Base-by-base conservation (phyloP, 2,113 vertebrate genomes). In the Cheilinus undulatus region DNA sequence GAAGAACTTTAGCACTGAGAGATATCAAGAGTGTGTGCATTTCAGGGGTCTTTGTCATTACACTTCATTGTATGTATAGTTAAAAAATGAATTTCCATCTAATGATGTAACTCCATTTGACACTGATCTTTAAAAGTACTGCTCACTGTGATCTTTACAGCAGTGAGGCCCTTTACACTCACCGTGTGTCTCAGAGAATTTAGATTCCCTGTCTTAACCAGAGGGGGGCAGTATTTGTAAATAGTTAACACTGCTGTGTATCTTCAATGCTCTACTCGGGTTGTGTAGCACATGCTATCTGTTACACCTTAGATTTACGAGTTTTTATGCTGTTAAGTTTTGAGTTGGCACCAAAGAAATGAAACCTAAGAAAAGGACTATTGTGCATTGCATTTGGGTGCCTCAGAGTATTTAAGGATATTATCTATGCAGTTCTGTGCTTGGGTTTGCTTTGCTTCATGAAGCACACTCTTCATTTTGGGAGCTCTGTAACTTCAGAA, bases 361-460 rank as follows among this genome's bases (percentile, higher is more conserved):
- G 11, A 30, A 26, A 52, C 19, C 22, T 13, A 43, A 43, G 12
- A 62, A 22, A 32, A 19, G 36, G 49, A 63, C 61, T 32, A 28
- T 56, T 32, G 38, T 80, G 61, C 24, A 52, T 63, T 82, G 76
- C 42, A 71, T 78, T 79, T 72, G 62, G 69, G 59, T 82, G 73
- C 71, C 78, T 83, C 54, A 28, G 43, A 72, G 38, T 73, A 75
- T 83, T 57, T 69, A 69, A 83, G 62, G 46, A 46, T 66, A 48
- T 56, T 52, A 83, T 80, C 84, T 89, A 84, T 89, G 88, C 90
- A 89, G 70, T 83, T 75, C 54, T 88, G 64, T 71, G 87, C 79
- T 89, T 82, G 78, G 50, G 66, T 79, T 77, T 79, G 76, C 76
- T 89, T 85, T 88, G 84, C 77, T 81, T 82, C 68, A 69, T 76